Conservation (phyloP, 1,140 invertebrate genomes). For the Euwallacea fornicatus region DNA sequence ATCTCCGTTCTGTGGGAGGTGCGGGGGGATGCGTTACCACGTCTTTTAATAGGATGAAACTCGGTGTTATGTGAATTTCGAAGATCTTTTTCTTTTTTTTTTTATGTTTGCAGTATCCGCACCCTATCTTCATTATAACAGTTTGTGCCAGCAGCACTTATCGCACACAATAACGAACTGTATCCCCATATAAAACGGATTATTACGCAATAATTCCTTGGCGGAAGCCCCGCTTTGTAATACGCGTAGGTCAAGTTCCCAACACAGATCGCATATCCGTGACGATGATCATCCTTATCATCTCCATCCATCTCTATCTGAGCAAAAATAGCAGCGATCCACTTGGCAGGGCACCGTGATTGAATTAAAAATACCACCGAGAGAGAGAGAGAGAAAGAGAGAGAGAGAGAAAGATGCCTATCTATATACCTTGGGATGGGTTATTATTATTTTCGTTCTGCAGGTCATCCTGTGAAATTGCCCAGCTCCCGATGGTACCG, state of each 20-base stretch:
- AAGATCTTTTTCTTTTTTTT: too few species aligned
- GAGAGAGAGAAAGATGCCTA: neutral
- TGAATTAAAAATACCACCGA: conserved; percentile 6
- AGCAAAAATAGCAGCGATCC: conserved; percentile 11
- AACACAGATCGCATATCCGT: conserved; percentile 8
- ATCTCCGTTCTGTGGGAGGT: too few species aligned
- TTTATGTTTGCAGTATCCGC: too few species aligned
- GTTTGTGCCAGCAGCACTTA: too few species aligned
- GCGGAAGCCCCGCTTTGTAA: neutral
- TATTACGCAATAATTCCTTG: conserved; percentile 10
- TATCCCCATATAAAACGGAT: neutral
- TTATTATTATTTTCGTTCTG: conserved; percentile 12
- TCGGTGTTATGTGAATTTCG: too few species aligned
- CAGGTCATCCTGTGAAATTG: conserved; percentile 8
- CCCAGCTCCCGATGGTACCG: neutral
- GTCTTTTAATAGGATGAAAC: too few species aligned
- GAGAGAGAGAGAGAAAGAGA: neutral
- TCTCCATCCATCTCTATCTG: neutral
- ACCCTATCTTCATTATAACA: too few species aligned
- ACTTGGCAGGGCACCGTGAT: conserved; percentile 3
- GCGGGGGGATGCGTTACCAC: too few species aligned
- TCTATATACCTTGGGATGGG: neutral
- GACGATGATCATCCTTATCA: neutral
- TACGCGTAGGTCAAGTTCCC: conserved; percentile 4
- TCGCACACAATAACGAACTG: too few species aligned